Base-by-base conservation (phyloP, 1,140 invertebrate species). In the Macrobrachium nipponense region DNA sequence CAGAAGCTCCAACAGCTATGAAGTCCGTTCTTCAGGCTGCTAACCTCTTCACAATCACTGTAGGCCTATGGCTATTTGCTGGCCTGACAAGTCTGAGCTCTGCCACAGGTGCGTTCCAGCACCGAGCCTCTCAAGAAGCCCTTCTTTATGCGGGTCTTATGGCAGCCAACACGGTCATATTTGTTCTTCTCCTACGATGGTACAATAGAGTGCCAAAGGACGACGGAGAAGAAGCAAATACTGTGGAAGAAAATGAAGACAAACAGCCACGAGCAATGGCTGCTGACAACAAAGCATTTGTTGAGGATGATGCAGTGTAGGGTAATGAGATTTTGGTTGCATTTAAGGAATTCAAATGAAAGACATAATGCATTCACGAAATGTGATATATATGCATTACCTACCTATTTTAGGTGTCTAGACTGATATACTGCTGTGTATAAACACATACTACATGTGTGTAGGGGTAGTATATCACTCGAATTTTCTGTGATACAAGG, bases 11-110 rank as follows among this genome's bases (percentile, higher is more conserved):
- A 0, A 90, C 92, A 23, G 95, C 94, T 84, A 98, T 98, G 97
- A 98, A 98, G 90, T 96, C 97, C 0, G 93, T 99, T 0, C 91
- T 99, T 60, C 95, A 96, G 90, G 96, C 97, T 8, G 93, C 94
- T 4, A 99, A 97, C 95, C 92, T 98, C 58, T 90, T 98, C 0
- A 97, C 97, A 0, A 95, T 96, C 15, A 96, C 97, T 1, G 93
- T 97, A 89, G 98, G 98, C 44, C 18, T 88, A n/a, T 79, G 86
- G 61, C 44, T 86, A n/a, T 88, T 90, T 76, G 98, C 99, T 91
- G 91, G 98, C 8, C 94, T 99, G 68, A 96, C 96, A 8, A 94
- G 98, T 3, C 93, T 98, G 20, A 93, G 98, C 44, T 94, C 96
- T 5, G 95, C 95, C 91, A 91, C 93, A 7, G 91, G 92, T 20